Evolutionary conservation across 1,140 invertebrate genomes (phyloP).

Genomic region (Aphis craccivora): DNA sequence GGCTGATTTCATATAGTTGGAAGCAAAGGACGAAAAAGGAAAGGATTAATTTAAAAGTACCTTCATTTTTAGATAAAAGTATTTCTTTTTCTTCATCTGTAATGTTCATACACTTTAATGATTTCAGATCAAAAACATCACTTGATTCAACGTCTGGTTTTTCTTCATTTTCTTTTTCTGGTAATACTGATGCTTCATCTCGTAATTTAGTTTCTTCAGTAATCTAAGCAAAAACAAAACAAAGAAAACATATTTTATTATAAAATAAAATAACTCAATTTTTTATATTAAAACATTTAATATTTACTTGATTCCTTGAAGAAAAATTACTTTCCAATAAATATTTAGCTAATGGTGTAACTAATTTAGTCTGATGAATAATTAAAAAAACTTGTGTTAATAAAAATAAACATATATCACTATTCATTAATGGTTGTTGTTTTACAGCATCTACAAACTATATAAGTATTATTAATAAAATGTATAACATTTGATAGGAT

Average conservation of each 20-base stretch:
- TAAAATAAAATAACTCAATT: background rate
- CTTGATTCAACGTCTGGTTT: slow-evolving; percentile 24
- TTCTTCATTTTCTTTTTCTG: background rate
- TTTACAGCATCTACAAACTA: slow-evolving; percentile 56
- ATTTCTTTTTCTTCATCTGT: slow-evolving; percentile 90
- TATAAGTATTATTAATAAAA: slow-evolving; percentile 66
- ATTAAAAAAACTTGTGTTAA: slow-evolving; percentile 97
- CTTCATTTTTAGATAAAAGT: slow-evolving; percentile 48
- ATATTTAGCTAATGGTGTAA: slow-evolving; percentile 86
- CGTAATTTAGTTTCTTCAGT: slow-evolving; percentile 25
- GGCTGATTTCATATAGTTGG: background rate
- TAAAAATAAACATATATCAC: slow-evolving; percentile 80
- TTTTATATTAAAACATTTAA: background rate
- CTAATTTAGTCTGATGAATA: slow-evolving; percentile 85
- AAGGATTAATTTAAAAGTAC: background rate
- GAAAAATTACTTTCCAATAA: slow-evolving; percentile 73
- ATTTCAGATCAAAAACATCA: slow-evolving; percentile 42
- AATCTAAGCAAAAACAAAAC: background rate
- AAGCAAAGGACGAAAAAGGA: background rate
- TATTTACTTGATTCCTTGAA: slow-evolving; percentile 71
- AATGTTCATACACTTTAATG: slow-evolving; percentile 71
- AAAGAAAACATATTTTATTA: background rate
- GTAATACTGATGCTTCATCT: background rate
- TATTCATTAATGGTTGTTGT: slow-evolving; percentile 54
- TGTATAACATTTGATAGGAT: background rate